Percentiles rank a stretch among this genome's conserved stretches.
These are phyloP conservation scores for Mimumesa dahlbomi DNA, from an alignment of 2,888 invertebrate species.

Conservation along the genomic window DNA sequence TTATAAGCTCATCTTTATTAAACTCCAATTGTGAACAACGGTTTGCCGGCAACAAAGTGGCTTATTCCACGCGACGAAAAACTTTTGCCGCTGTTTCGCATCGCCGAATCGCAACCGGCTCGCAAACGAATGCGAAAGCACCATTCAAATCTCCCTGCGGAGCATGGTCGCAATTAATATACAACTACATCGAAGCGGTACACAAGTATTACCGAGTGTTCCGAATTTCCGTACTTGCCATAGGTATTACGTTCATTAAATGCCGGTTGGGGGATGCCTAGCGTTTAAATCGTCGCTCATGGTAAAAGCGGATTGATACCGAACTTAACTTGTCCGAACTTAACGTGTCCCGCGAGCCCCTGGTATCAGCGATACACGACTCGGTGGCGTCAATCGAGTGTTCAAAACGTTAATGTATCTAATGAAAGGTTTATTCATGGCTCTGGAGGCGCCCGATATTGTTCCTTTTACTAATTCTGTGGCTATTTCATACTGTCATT, in stretches of 20 bases:
- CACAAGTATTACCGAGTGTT: neutral
- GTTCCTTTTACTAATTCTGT: too few relatives aligned
- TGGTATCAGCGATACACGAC: too few relatives aligned
- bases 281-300: neutral
- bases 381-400: too few relatives aligned
- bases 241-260: conserved; percentile 5
- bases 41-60: conserved; percentile 48
- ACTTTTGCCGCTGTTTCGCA: conserved; percentile 14
- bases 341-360: too few relatives aligned
- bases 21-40: conserved; percentile 46
- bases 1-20: conserved; percentile 68
- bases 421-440: too few relatives aligned
- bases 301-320: neutral
- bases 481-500: too few relatives aligned
- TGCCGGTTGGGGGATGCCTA: neutral
- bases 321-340: neutral
- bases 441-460: too few relatives aligned
- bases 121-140: neutral
- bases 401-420: too few relatives aligned
- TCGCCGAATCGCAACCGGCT: conserved; percentile 2
- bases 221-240: neutral
- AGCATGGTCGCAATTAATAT: neutral
- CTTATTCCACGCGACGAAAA: conserved; percentile 39
- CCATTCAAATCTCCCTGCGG: conserved; percentile 2
- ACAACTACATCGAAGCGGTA: neutral